These are phyloP conservation scores for Dromius quadrimaculatus DNA, from an alignment of 2,888 invertebrate genomes.

Conservation along the genomic window DNA sequence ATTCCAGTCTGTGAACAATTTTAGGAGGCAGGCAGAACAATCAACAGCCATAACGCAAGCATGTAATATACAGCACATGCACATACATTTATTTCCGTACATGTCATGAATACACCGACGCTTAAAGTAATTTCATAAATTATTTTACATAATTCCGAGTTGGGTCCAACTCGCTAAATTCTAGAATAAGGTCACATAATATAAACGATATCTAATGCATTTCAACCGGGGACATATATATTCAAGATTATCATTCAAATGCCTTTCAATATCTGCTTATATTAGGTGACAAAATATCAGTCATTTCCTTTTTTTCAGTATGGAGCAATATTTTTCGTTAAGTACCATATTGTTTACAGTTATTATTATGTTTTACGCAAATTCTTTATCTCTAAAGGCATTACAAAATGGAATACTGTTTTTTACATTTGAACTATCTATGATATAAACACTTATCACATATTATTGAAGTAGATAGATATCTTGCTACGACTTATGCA, in stretches of 20 bases:
- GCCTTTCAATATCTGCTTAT: slow-evolving; percentile 44
- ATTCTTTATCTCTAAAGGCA: slow-evolving; percentile 51
- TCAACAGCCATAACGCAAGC: slow-evolving; percentile 54
- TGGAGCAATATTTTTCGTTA: slow-evolving; percentile 47
- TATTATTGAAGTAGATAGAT: slow-evolving; percentile 52
- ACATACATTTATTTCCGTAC: slow-evolving; percentile 67
- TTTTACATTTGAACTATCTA: slow-evolving; percentile 52
- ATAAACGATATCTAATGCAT: slow-evolving; percentile 49
- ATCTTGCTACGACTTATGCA: slow-evolving; percentile 51
- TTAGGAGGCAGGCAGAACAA: slow-evolving; percentile 50
- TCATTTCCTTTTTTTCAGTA: slow-evolving; percentile 43
- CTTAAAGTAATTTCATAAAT: slow-evolving; percentile 59
- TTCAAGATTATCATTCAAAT: slow-evolving; percentile 39
- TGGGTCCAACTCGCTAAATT: slow-evolving; percentile 47
- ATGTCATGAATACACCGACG: slow-evolving; percentile 64
- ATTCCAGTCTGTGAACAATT: slow-evolving; percentile 49
- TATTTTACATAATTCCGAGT: slow-evolving; percentile 56
- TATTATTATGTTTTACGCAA: slow-evolving; percentile 44
- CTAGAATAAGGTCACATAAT: slow-evolving; percentile 50
- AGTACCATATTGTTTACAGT: slow-evolving; percentile 53
- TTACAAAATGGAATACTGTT: slow-evolving; percentile 53
- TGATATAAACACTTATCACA: slow-evolving; percentile 53
- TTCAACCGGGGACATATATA: slow-evolving; percentile 38
- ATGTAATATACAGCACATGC: slow-evolving; percentile 67
- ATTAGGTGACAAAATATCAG: slow-evolving; percentile 52